These are phyloP conservation scores for Cheumatopsyche charites DNA, from an alignment of 1,140 invertebrate genomes.

Conservation along the genomic window DNA sequence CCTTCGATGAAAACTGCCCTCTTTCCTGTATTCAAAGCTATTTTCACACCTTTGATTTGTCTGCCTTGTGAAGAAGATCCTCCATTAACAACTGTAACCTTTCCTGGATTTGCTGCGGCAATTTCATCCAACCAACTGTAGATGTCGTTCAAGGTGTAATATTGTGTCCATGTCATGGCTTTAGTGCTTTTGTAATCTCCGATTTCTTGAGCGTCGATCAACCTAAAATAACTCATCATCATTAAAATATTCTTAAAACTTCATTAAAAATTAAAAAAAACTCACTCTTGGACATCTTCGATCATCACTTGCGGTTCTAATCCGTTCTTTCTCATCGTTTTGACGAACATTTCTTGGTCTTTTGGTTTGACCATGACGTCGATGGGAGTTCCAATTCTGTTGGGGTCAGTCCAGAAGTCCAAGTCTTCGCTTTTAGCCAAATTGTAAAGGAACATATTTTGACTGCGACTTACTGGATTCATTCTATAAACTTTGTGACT, in stretches of 20 bases:
- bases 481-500: conserved; percentile 39
- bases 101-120: conserved; percentile 51
- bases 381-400: conserved; percentile 41
- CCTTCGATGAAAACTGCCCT: conserved; percentile 64
- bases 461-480: conserved; percentile 26
- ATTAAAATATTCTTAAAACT: background rate
- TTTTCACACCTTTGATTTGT: conserved; percentile 66
- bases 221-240: conserved; percentile 7
- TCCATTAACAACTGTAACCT: conserved; percentile 60
- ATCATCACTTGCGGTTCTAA: conserved; percentile 51
- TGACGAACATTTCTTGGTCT: conserved; percentile 47
- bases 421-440: conserved; percentile 26
- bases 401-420: conserved; percentile 44
- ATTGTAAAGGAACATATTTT: conserved; percentile 23
- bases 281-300: conserved; percentile 52
- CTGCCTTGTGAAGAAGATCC: conserved; percentile 67
- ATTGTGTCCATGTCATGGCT: conserved; percentile 57
- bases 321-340: conserved; percentile 39
- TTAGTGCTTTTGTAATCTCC: conserved; percentile 19
- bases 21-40: conserved; percentile 58
- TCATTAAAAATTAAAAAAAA: conserved; percentile 1
- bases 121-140: conserved; percentile 59
- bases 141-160: conserved; percentile 57
- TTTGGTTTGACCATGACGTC: conserved; percentile 54
- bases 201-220: conserved; percentile 29